Evolutionary conservation across 2,888 invertebrate species (phyloP), one percentile per base, ranked within the genome.

Genomic region (Drosophila picticornis): DNA sequence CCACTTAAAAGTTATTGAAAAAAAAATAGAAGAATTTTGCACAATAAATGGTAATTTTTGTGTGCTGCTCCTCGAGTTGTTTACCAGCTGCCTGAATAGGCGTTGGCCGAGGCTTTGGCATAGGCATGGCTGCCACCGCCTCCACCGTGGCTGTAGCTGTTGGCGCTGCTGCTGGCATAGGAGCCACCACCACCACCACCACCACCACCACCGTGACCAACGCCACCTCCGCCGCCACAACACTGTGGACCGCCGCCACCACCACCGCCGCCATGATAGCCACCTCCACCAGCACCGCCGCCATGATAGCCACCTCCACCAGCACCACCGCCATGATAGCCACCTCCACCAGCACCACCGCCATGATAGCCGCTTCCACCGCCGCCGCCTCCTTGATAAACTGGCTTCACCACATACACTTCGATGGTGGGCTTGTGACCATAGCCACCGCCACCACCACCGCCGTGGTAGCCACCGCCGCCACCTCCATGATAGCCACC

Each of bases 101-200:
- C 76, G n/a, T 85, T 83, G 22, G 84, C 83, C 9, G 83, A 86
- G 22, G 83, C 88, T 66, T 86, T 84, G 36, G 84, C 84, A 50
- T 85, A 84, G 56, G 88, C 83, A 31, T 66, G 68, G 57, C 68
- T 65, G 19, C 65, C 61, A 10, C 76, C 75, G 6, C 79, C 77
- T n/a, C 71, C 67, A 1, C 84, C 80, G n/a, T 73, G 59, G 61
- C 77, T 70, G 60, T 81, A 75, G 58, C 87, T 87, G 19, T 83
- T 84, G 55, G 83, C 83, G 36, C 79, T 83, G 79, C 83, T 83
- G 70, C 87, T 83, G 67, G 83, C 83, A 32, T 81, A 86, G 51
- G 81, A 43, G 29, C 75, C 66, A 34, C 22, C n/a, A 4, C 48
- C 62, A 6, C 72, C 67, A 1, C 75, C 71, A 1, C 79, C 66